These are phyloP conservation scores for Cuniculus paca DNA, from an alignment of 2,797 vertebrate genomes.

Conservation along the genomic window DNA sequence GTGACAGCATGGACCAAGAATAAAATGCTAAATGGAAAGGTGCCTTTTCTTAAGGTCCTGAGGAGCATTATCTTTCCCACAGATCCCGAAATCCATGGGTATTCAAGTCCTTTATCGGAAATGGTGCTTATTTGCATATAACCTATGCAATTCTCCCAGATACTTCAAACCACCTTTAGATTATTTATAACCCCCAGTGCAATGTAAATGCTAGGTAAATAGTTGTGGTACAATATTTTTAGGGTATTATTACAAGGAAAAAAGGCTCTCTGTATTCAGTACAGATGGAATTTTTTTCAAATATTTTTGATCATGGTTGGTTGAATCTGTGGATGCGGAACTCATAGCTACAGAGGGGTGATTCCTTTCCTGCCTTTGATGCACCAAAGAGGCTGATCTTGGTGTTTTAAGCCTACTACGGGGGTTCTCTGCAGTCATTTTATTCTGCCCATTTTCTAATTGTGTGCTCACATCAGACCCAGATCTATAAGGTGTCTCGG, in stretches of 20 bases:
- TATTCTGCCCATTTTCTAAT: neutral
- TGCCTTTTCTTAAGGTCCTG: neutral
- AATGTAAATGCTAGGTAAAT: no score
- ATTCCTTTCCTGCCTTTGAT: neutral
- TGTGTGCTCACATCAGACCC: neutral
- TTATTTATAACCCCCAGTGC: no score
- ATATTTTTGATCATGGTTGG: neutral
- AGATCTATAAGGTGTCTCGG: neutral
- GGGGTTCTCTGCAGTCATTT: neutral
- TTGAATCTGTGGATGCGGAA: no score
- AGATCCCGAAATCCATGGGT: neutral
- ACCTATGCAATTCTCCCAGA: no score
- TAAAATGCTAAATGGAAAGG: neutral
- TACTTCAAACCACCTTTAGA: no score
- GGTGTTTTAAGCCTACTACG: neutral
- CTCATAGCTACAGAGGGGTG: neutral
- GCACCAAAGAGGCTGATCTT: neutral
- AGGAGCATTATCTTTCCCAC: neutral
- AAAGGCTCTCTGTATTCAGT: neutral
- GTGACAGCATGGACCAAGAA: neutral
- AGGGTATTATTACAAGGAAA: neutral
- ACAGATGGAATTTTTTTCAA: neutral
- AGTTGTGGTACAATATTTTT: neutral
- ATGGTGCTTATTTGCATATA: neutral
- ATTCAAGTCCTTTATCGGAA: neutral